Base-by-base conservation (phyloP, 2,888 invertebrate species). In the Ethmia dodecea region DNA sequence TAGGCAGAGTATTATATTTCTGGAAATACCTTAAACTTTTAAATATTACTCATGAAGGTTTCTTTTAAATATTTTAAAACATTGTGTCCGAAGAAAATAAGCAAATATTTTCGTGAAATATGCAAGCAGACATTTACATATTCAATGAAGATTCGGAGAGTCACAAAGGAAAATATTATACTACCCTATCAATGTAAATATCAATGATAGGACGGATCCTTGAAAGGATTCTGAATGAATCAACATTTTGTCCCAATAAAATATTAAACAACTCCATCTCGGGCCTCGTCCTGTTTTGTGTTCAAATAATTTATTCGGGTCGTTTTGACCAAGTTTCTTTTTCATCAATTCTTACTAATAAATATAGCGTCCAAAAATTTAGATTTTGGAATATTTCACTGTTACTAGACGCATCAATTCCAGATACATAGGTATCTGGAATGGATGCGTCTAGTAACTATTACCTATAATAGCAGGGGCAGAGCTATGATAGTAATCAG, bases 91-190 rank as follows among this genome's bases (percentile, higher is more conserved):
- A n/a, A n/a, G n/a, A n/a, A n/a, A n/a, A n/a, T n/a, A n/a, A n/a
- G n/a, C n/a, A n/a, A n/a, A n/a, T n/a, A n/a, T n/a, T n/a, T n/a
- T n/a, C n/a, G n/a, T n/a, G n/a, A n/a, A n/a, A n/a, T 28, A n/a
- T 28, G 15, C 13, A 14, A 12, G 12, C 5, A 26, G 30, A 20
- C 30, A 30, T 30, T 30, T 30, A 13, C 18, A 30, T 30, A 30
- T 20, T 30, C 30, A 20, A 30, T 30, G 30, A 12, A 12, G 11
- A 20, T 15, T 28, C 20, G 13, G n/a, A 8, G 30, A 30, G 13
- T 30, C 20, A 30, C 30, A 30, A 18, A 30, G 30, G 12, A 26
- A 6, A 30, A 28, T 12, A 14, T 30, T 12, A 30, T 30, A 20
- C 13, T 30, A 10, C 12, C 12, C 10, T 11, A 26, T 5, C 26